Conservation (phyloP, 2,888 invertebrate genomes). For the Morpho helenor region DNA sequence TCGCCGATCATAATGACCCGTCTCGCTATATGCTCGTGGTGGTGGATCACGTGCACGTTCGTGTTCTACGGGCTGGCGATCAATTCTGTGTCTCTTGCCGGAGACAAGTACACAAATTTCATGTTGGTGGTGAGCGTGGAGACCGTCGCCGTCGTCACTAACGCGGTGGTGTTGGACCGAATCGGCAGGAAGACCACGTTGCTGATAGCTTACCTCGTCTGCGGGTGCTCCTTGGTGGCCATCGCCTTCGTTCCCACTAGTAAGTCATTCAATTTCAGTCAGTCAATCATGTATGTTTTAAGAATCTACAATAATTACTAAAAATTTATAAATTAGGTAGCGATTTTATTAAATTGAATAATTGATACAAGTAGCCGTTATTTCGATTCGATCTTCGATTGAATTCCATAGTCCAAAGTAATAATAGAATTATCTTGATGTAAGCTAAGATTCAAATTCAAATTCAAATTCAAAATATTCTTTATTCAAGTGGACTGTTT, state of each 20-base stretch:
- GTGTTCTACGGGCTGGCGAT: constrained; percentile 90
- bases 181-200: constrained; percentile 82
- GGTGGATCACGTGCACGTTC: constrained; percentile 89
- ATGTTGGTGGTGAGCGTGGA: constrained; percentile 84
- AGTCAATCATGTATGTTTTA: too few relatives aligned
- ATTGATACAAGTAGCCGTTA: too few relatives aligned
- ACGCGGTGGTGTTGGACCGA: constrained; percentile 81
- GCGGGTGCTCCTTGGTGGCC: constrained; percentile 72
- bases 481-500: too few relatives aligned
- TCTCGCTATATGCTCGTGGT: constrained; percentile 71
- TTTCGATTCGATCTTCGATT: too few relatives aligned
- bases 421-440: too few relatives aligned
- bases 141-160: constrained; percentile 84
- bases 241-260: constrained; percentile 73
- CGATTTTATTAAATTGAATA: too few relatives aligned
- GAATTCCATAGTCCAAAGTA: too few relatives aligned
- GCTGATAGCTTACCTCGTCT: constrained; percentile 78
- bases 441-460: too few relatives aligned
- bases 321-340: too few relatives aligned
- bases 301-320: too few relatives aligned
- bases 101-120: constrained; percentile 89
- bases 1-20: constrained; percentile 66
- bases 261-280: constrained; percentile 35
- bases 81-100: constrained; percentile 86
- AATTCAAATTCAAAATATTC: too few relatives aligned